These are phyloP conservation scores for Globia sparganii DNA, from an alignment of 2,888 invertebrate genomes.

Conservation along the genomic window DNA sequence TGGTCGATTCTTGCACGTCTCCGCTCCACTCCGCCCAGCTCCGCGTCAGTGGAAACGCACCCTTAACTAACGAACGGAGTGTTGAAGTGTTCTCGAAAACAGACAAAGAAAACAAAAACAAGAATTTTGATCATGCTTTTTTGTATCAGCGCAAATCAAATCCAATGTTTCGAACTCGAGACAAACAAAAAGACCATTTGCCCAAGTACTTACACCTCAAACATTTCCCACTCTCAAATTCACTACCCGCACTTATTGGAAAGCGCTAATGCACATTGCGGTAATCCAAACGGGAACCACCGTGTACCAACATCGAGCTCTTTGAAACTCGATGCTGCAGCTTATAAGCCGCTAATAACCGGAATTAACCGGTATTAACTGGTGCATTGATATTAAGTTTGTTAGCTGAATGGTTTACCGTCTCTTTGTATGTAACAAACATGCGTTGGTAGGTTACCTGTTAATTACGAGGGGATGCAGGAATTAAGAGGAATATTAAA, in stretches of 20 bases:
- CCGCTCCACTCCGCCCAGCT: too few species aligned
- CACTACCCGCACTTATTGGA: constrained; percentile 26
- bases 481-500: constrained; percentile 1
- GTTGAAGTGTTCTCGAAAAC: not conserved
- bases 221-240: constrained; percentile 25
- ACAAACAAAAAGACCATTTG: constrained; percentile 16
- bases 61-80: too few species aligned
- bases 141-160: not conserved
- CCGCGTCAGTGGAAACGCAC: too few species aligned
- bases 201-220: constrained; percentile 11
- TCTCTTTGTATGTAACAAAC: constrained; percentile 21
- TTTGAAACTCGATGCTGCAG: constrained; percentile 60
- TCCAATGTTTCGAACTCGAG: not conserved
- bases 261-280: constrained; percentile 56
- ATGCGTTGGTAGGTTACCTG: not conserved
- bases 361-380: constrained; percentile 49
- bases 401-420: constrained; percentile 54
- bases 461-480: constrained; percentile 14
- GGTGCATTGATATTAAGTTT: constrained; percentile 64
- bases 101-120: not conserved
- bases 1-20: too few species aligned
- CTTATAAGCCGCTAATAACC: constrained; percentile 61
- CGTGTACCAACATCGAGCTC: constrained; percentile 49
- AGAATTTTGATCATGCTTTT: not conserved
- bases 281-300: constrained; percentile 47